Evolutionary conservation across 2,797 vertebrate genomes (phyloP).

Genomic region (Pitangus sulphuratus): DNA sequence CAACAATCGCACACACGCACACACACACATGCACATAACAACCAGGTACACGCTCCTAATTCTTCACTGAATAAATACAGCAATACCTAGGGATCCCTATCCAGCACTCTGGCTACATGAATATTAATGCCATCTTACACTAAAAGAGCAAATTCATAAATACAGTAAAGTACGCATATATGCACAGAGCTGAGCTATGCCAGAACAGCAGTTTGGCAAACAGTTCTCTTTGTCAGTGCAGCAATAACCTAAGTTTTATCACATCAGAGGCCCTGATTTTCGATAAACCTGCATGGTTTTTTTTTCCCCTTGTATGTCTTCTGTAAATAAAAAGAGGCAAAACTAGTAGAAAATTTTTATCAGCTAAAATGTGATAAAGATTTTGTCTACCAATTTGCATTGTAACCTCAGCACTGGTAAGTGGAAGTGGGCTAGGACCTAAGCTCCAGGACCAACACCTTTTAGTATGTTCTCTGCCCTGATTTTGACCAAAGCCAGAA

Average conservation of each 20-base stretch:
- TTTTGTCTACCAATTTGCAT: background rate
- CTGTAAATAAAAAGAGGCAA: background rate
- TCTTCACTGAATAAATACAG: background rate
- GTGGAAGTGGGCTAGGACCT: background rate
- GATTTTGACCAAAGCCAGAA: background rate
- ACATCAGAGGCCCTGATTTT: background rate
- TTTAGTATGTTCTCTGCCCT: background rate
- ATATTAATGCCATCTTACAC: background rate
- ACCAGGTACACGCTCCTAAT: background rate
- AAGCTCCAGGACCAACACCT: background rate
- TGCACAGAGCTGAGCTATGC: background rate
- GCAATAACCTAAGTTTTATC: background rate
- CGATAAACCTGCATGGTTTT: background rate
- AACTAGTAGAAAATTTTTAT: background rate
- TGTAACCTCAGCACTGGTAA: rapidly evolving
- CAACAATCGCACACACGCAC: background rate
- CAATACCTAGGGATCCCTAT: background rate
- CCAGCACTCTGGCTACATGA: background rate
- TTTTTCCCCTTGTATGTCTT: background rate
- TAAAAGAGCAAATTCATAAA: background rate
- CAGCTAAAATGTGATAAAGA: background rate
- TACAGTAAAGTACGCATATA: background rate
- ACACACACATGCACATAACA: background rate
- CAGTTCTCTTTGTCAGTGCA: background rate
- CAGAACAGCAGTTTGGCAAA: background rate